Evolutionary conservation across 2,888 invertebrate genomes (phyloP), one percentile per base, ranked within the genome.

Genomic region (Leptura quadrifasciata): DNA sequence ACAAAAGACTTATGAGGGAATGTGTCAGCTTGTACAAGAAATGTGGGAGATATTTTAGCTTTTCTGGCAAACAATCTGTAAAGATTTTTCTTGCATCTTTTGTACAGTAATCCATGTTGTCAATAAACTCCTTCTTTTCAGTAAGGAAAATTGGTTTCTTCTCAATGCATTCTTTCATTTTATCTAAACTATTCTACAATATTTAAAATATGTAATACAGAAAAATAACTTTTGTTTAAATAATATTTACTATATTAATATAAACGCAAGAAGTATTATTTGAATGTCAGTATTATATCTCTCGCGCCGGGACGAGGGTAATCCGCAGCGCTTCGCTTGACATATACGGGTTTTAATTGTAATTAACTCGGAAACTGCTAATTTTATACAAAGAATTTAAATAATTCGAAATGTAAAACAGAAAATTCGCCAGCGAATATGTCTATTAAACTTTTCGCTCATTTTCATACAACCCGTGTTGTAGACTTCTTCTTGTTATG

Each of bases 1-100:
- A 72, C 21, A 72, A n/a, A 17, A 72, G 39, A 1, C 47, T 21
- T n/a, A 72, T 31, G 1, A 72, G 35, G 5, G 72, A 64, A n/a
- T 72, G 65, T 1, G 47, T 17, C 39, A 72, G 39, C 1, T 39
- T 18, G 18, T 58, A 20, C 3, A 72, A 1, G 20, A 72, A 47
- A 2, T 57, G n/a, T 18, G 72, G 72, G 5, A 72, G 31, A 21
- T 72, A 72, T 15, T 55, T 55, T 10, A 65, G 27, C 15, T 65
- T 55, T 8, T 72, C 39, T 27, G 72, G 72, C 31, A 72, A 35
- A 47, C 72, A 72, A 4, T 65, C 18, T 9, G 35, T 27, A 12
- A 72, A 18, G 9, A 12, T 8, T 0, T 65, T 57, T 47, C 35
- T 65, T 9, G 27, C 24, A 21, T 12, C 5, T n/a, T 39, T 57